A percentile compares a stretch with the other conserved stretches of the same genome.
These are phyloP conservation scores for Ivindomyrus marchei DNA, from an alignment of 2,113 vertebrate species.

Conservation along the genomic window DNA sequence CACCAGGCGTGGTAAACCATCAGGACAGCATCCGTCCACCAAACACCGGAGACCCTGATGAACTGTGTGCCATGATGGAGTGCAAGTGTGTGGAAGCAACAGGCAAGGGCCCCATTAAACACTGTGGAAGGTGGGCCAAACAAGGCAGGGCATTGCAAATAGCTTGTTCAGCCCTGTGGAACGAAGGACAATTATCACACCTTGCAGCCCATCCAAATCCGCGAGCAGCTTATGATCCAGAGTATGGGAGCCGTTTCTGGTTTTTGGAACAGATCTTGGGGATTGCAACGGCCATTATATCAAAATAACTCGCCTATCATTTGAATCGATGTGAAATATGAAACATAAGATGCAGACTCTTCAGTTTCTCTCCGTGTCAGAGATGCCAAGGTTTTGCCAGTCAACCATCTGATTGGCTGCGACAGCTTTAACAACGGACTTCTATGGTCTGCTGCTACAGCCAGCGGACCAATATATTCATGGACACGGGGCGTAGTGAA, in stretches of 20 bases:
- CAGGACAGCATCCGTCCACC: neutral
- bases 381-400: conserved; percentile 20
- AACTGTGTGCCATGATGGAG: neutral
- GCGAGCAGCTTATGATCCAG: neutral
- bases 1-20: neutral
- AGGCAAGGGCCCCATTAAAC: neutral
- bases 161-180: neutral
- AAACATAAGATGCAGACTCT: neutral
- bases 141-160: neutral
- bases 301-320: neutral
- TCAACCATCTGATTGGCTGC: conserved; percentile 16
- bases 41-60: too few species aligned
- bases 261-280: neutral
- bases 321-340: neutral
- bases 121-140: neutral
- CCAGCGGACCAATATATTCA: conserved; percentile 16
- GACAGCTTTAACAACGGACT: conserved; percentile 13
- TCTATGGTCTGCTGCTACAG: neutral
- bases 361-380: conserved; percentile 11
- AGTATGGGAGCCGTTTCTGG: neutral
- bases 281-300: neutral
- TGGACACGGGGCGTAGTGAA: neutral
- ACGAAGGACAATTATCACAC: neutral
- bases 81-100: neutral
- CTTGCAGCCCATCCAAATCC: neutral